phyloP scores from a whole-genome alignment of 2,113 vertebrate genomes.

The Verasper variegatus region DNA sequence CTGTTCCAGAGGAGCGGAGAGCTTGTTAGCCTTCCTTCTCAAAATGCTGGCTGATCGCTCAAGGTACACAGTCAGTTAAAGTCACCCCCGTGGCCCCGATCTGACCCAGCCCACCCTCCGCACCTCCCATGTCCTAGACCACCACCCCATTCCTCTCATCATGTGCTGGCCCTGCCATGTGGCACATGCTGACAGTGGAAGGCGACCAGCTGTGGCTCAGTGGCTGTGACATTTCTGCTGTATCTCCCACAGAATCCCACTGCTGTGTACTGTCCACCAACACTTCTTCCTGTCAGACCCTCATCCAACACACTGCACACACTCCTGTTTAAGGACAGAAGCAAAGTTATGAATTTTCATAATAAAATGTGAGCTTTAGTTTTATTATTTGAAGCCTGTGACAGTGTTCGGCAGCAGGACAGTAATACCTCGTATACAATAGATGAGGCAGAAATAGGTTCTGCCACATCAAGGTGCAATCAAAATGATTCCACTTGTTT shows the following conservation, averaged over 20 bases:
- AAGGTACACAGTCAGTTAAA: slow-evolving; percentile 77
- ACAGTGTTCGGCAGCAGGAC: not conserved
- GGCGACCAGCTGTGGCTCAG: slow-evolving; percentile 57
- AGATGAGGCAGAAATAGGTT: not conserved
- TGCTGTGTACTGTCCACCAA: slow-evolving; percentile 1
- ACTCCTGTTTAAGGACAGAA: not conserved
- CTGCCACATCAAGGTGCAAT: too few species aligned
- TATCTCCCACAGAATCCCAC: slow-evolving; percentile 27
- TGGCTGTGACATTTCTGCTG: slow-evolving; percentile 69
- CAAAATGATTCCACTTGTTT: too few species aligned
- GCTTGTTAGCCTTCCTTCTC: slow-evolving; percentile 82
- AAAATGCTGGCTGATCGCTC: slow-evolving; percentile 79
- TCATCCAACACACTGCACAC: not conserved
- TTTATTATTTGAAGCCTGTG: too few species aligned
- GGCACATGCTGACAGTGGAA: slow-evolving; percentile 42
- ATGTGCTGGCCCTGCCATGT: slow-evolving; percentile 43
- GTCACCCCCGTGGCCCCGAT: slow-evolving; percentile 47
- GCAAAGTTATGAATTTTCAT: not conserved
- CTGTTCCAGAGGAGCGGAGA: slow-evolving; percentile 81
- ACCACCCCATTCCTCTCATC: slow-evolving; percentile 27
- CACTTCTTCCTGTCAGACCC: slow-evolving; percentile 5
- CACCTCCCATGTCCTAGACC: slow-evolving; percentile 29
- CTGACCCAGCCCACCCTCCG: slow-evolving; percentile 43
- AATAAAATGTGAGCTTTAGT: not conserved
- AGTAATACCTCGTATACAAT: not conserved